phyloP scores from a whole-genome alignment of 2,797 vertebrate species.

The Channa striata region DNA sequence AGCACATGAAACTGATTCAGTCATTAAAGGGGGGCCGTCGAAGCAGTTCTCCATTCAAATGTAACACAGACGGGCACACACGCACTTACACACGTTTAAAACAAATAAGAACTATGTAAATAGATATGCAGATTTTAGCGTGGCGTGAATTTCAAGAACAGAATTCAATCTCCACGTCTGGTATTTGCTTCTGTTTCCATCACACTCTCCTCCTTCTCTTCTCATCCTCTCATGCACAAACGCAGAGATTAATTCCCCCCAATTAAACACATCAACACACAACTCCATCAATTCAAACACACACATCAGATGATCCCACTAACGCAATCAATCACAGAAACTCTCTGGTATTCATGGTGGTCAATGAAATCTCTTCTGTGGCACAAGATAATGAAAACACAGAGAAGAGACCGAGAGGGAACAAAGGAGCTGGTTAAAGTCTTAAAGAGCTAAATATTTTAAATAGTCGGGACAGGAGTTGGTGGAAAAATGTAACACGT shows the following conservation, averaged over 20 bases:
- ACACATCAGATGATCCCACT: conserved; percentile 2
- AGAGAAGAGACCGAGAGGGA: neutral
- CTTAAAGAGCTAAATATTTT: conserved; percentile 1
- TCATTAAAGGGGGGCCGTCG: conserved; percentile 68
- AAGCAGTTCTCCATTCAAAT: conserved; percentile 43
- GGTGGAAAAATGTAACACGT: conserved; percentile 24
- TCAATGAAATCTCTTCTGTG: conserved; percentile 34
- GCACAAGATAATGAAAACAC: neutral
- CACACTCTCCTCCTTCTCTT: conserved; percentile 3
- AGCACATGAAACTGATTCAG: conserved; percentile 37
- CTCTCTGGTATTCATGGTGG: conserved; percentile 29
- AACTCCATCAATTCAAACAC: conserved; percentile 11
- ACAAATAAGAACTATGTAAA: conserved; percentile 12
- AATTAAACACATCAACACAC: conserved; percentile 50
- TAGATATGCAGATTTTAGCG: neutral
- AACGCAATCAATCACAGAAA: conserved; percentile 27
- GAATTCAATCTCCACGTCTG: too few species aligned
- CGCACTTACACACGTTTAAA: neutral
- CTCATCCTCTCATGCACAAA: conserved; percentile 20
- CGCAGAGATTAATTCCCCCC: conserved; percentile 21
- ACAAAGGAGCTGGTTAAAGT: neutral
- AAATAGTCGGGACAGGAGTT: conserved; percentile 10
- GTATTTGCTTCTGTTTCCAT: conserved; percentile 6
- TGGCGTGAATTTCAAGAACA: too few species aligned
- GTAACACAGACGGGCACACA: conserved; percentile 14